Evolutionary conservation across 2,888 invertebrate species (phyloP).

Genomic region (Ashinkailepas kermadecensis): DNA sequence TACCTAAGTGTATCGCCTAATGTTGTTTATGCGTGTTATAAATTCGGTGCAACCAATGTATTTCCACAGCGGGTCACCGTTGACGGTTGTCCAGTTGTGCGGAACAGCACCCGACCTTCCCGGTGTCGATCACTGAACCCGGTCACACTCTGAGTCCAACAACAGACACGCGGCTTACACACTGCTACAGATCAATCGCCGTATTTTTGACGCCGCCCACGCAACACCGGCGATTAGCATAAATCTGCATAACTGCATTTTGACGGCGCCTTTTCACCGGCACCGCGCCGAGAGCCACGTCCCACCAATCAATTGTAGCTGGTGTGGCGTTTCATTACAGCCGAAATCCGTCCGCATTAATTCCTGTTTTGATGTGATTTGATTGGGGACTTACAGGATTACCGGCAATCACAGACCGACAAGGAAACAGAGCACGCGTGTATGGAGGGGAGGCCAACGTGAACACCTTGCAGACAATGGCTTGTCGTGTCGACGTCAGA

Average conservation of each 20-base stretch:
- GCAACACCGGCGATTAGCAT: background rate
- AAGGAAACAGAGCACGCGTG: background rate
- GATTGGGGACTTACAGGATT: background rate
- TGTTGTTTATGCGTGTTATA: too few species aligned
- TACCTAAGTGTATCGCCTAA: too few species aligned
- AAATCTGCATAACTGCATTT: background rate
- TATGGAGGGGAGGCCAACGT: background rate
- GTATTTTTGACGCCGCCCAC: background rate
- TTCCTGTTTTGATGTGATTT: conserved; percentile 19
- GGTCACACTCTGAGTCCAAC: background rate
- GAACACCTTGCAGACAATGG: too few species aligned
- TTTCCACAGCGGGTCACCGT: too few species aligned
- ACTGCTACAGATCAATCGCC: background rate
- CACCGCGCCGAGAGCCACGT: background rate
- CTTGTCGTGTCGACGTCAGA: too few species aligned
- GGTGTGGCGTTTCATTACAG: background rate
- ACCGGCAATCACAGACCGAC: background rate
- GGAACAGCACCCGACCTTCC: too few species aligned
- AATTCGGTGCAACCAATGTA: too few species aligned
- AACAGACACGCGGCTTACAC: background rate
- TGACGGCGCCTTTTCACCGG: background rate
- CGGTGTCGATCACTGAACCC: too few species aligned
- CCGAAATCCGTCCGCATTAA: background rate
- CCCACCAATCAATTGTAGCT: background rate
- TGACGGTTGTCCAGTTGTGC: too few species aligned